phyloP scores from a whole-genome alignment of 2,113 vertebrate genomes.

The Gnathonemus echidnorhynchus region DNA sequence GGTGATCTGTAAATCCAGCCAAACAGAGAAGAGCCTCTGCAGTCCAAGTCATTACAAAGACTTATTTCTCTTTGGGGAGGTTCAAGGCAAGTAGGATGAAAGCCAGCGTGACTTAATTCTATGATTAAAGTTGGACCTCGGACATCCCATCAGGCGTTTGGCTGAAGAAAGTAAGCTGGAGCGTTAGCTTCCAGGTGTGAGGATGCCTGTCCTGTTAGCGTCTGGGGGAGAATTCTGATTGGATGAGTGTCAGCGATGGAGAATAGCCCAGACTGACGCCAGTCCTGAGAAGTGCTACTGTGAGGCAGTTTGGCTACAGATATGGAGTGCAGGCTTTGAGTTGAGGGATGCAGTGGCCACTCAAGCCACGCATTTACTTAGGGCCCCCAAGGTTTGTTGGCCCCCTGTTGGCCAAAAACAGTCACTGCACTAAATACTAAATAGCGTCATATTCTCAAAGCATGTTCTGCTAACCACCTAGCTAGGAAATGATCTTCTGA shows the following conservation, averaged over 20 bases:
- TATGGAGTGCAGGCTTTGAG: background rate
- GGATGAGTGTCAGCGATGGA: background rate
- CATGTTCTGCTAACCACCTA: background rate
- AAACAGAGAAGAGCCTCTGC: background rate
- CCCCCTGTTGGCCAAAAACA: background rate
- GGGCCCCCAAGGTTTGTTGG: background rate
- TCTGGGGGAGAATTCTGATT: background rate
- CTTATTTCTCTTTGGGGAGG: background rate
- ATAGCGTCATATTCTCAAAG: background rate
- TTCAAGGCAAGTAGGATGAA: background rate
- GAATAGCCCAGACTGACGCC: background rate
- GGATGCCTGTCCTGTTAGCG: background rate
- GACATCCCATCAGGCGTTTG: background rate
- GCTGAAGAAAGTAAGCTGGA: background rate
- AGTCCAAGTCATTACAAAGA: background rate
- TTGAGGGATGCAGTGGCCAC: background rate
- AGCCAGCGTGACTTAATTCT: background rate
- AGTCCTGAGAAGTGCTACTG: background rate
- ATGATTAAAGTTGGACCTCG: background rate
- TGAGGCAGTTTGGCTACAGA: background rate
- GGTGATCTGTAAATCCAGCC: constrained; percentile 5
- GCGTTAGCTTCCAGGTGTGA: background rate
- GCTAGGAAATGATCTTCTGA: background rate
- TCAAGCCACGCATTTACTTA: background rate
- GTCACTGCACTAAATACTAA: background rate